Conservation (phyloP, 2,888 invertebrate genomes). For the Neocrepidodera transversa region DNA sequence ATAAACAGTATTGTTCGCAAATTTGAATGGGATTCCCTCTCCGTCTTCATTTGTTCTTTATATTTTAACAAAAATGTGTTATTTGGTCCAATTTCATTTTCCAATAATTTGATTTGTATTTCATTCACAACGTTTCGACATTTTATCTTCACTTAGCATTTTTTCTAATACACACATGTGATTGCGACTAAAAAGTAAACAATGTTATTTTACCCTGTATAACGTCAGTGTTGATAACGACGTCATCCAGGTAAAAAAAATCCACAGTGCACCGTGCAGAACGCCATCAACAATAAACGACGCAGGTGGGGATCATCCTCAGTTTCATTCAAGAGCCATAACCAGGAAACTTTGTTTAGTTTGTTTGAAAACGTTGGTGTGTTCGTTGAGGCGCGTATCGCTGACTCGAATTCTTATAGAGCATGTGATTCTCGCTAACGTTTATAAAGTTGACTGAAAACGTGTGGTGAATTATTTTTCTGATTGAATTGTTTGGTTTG, state of each 20-base stretch:
- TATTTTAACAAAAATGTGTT: too few relatives aligned
- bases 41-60: too few relatives aligned
- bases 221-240: neutral
- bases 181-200: too few relatives aligned
- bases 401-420: slow-evolving; percentile 21
- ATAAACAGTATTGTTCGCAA: too few relatives aligned
- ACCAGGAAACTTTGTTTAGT: slow-evolving; percentile 25
- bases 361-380: slow-evolving; percentile 11
- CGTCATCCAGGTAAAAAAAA: neutral
- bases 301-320: slow-evolving; percentile 19
- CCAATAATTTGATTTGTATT: too few relatives aligned
- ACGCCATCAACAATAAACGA: slow-evolving; percentile 10
- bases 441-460: slow-evolving; percentile 8
- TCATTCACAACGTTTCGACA: too few relatives aligned
- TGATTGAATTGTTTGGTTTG: neutral
- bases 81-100: too few relatives aligned
- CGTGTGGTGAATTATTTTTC: slow-evolving; percentile 18
- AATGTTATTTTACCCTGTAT: too few relatives aligned
- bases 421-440: slow-evolving; percentile 9
- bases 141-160: too few relatives aligned
- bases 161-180: too few relatives aligned
- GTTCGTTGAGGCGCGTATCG: slow-evolving; percentile 5
- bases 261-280: slow-evolving; percentile 9
- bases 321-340: slow-evolving; percentile 22
- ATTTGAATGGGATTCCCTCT: too few relatives aligned